Percentiles rank a stretch among this genome's conserved stretches.
Conservation (phyloP, 2,888 invertebrate genomes). For the Iselma pallidipennis region DNA sequence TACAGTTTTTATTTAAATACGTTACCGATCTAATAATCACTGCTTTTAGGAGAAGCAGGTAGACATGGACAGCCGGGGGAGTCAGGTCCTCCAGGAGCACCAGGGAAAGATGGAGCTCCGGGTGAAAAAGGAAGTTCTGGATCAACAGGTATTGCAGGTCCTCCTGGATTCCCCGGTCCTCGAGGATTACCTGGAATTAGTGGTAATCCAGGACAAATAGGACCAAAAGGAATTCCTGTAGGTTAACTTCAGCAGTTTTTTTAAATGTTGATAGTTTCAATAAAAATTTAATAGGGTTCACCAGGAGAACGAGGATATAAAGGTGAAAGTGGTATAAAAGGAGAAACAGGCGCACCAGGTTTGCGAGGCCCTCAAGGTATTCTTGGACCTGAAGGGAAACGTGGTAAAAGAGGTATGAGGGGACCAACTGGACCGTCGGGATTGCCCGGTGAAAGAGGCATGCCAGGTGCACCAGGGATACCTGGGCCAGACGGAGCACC, state of each 20-base stretch:
- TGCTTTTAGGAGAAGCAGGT: slow-evolving; percentile 68
- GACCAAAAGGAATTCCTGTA: slow-evolving; percentile 76
- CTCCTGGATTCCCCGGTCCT: slow-evolving; percentile 82
- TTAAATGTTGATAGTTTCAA: slow-evolving; percentile 7
- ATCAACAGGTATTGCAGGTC: slow-evolving; percentile 70
- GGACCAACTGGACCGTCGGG: slow-evolving; percentile 77
- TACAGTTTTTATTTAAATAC: slow-evolving; percentile 28
- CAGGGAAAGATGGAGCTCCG: slow-evolving; percentile 79
- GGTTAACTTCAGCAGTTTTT: slow-evolving; percentile 34
- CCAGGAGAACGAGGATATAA: slow-evolving; percentile 80
- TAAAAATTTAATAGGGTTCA: slow-evolving; percentile 62
- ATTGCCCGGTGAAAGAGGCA: slow-evolving; percentile 73
- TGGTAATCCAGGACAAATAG: slow-evolving; percentile 74
- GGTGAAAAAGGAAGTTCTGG: slow-evolving; percentile 83
- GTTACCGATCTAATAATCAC: background rate
- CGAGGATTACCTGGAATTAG: slow-evolving; percentile 75
- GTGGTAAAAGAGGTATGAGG: slow-evolving; percentile 77
- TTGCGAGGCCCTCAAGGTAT: slow-evolving; percentile 77
- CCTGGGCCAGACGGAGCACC: slow-evolving; percentile 78
- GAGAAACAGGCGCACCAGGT: slow-evolving; percentile 73
- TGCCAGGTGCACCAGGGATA: slow-evolving; percentile 67
- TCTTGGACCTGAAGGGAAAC: slow-evolving; percentile 77
- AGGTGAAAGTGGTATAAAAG: slow-evolving; percentile 77
- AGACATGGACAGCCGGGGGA: slow-evolving; percentile 78
- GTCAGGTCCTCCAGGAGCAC: slow-evolving; percentile 70